These are phyloP conservation scores for Lampris megalopsis DNA, from an alignment of 2,113 vertebrate genomes.

Conservation along the genomic window DNA sequence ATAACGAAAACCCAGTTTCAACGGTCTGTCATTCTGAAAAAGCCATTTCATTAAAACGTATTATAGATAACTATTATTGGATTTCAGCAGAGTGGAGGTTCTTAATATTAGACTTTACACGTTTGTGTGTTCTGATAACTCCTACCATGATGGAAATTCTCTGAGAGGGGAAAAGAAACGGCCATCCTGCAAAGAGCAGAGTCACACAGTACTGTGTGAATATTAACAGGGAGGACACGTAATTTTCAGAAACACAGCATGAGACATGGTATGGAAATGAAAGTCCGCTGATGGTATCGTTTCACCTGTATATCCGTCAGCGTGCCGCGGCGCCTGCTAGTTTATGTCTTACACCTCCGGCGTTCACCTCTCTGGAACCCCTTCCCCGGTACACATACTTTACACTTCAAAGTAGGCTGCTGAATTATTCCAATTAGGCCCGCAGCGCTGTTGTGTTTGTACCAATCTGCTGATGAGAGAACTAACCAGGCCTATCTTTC, in stretches of 20 bases:
- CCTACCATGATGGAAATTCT: no score
- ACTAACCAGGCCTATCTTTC: conserved; percentile 44
- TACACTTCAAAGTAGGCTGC: conserved; percentile 76
- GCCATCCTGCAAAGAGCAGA: no score
- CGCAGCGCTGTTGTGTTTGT: conserved; percentile 45
- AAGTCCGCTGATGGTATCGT: conserved; percentile 47
- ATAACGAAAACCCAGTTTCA: no score
- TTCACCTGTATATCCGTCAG: conserved; percentile 3
- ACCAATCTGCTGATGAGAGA: conserved; percentile 74
- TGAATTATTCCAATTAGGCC: conserved; percentile 78
- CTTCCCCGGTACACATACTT: conserved; percentile 48
- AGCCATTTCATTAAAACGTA: no score
- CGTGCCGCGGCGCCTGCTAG: conserved; percentile 44
- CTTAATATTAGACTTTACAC: no score
- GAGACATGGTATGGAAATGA: conserved; percentile 36
- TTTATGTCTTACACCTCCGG: conserved; percentile 34
- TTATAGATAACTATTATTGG: no score
- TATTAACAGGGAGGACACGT: conserved; percentile 10
- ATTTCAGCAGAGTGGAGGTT: no score
- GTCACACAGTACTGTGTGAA: conserved; percentile 1
- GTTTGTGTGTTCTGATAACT: no score
- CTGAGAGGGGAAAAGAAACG: no score
- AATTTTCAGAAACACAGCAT: not conserved
- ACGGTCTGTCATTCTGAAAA: no score
- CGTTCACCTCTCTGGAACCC: conserved; percentile 69